Conservation (phyloP, 2,113 vertebrate species). For the Cromileptes altivelis region DNA sequence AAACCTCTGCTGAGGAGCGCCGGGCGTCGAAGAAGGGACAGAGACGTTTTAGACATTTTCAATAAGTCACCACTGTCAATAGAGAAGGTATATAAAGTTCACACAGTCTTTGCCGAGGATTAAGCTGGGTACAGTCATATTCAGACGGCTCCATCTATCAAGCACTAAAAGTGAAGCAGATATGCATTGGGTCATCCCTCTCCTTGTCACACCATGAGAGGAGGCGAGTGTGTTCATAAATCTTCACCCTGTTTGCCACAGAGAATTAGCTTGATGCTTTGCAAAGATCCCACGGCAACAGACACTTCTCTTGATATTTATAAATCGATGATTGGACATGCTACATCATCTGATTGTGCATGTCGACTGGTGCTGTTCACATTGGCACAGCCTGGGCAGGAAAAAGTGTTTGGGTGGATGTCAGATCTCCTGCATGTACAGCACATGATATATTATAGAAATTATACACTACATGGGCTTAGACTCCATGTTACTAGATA, state of each 20-base stretch:
- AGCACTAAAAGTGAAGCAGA: slow-evolving; percentile 77
- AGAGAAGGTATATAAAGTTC: slow-evolving; percentile 76
- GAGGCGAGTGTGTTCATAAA: slow-evolving; percentile 72
- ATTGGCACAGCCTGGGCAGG: background rate
- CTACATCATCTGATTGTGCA: slow-evolving; percentile 68
- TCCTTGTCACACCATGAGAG: slow-evolving; percentile 77
- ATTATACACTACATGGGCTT: background rate
- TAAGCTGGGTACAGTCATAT: slow-evolving; percentile 75
- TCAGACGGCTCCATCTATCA: slow-evolving; percentile 82
- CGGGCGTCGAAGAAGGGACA: background rate
- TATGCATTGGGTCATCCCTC: slow-evolving; percentile 79
- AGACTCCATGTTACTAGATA: background rate
- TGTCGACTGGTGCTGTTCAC: background rate
- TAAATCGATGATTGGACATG: slow-evolving; percentile 57
- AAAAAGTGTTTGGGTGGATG: background rate
- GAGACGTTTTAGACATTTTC: slow-evolving; percentile 58
- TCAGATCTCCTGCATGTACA: background rate
- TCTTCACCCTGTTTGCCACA: slow-evolving; percentile 71
- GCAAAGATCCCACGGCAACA: slow-evolving; percentile 68
- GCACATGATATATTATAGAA: background rate
- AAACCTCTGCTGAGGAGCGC: slow-evolving; percentile 11
- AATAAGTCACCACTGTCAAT: slow-evolving; percentile 70
- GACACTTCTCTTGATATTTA: slow-evolving; percentile 49
- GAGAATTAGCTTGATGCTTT: slow-evolving; percentile 63
- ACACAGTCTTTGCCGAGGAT: slow-evolving; percentile 71